Conservation (phyloP, 2,797 vertebrate genomes). For the Hemitrygon akajei region DNA sequence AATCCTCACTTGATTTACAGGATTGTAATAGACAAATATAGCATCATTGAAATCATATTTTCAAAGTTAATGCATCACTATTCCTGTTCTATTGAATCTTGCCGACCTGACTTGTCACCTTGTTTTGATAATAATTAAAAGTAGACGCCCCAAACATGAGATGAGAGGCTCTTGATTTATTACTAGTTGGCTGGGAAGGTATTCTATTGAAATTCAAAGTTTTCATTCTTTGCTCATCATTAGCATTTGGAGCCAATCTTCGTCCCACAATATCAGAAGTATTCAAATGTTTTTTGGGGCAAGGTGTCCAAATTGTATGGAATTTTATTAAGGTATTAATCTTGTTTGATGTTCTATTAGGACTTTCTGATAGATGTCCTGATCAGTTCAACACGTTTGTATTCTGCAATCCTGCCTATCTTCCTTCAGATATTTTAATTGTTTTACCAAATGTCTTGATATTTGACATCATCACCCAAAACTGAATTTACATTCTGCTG, state of each 20-base stretch:
- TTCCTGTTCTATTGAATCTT: background rate
- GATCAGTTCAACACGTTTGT: background rate
- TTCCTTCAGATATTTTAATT: background rate
- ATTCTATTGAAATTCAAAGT: too few species aligned
- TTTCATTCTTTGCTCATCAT: background rate
- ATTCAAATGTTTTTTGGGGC: background rate
- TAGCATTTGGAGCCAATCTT: slow-evolving; percentile 6
- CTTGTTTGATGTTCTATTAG: too few species aligned
- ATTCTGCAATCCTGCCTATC: background rate
- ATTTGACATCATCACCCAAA: background rate
- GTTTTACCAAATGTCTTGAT: background rate
- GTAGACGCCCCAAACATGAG: background rate
- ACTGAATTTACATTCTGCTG: too few species aligned
- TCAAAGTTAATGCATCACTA: background rate
- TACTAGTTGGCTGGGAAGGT: background rate
- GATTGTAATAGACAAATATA: background rate
- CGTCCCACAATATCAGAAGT: background rate
- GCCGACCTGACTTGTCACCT: background rate
- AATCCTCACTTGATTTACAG: background rate
- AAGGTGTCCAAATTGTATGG: background rate
- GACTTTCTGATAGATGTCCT: background rate
- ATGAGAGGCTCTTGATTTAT: background rate
- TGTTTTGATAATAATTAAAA: background rate
- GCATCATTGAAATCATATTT: background rate
- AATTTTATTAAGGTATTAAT: too few species aligned